Evolutionary conservation across 2,797 vertebrate genomes (phyloP).

Genomic region (Notolabrus celidotus): DNA sequence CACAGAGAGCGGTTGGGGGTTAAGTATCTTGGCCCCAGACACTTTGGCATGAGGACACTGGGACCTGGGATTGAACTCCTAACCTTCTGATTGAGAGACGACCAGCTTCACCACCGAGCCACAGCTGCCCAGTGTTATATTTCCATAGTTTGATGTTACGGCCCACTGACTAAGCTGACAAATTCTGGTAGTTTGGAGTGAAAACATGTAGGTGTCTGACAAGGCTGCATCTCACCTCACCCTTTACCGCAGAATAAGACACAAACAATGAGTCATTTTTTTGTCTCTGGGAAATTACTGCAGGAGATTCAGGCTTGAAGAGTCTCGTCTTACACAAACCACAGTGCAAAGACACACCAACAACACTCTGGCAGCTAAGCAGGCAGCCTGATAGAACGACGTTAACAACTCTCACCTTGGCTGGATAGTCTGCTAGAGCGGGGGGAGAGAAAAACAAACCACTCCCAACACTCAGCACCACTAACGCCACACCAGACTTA

Average conservation of each 20-base stretch:
- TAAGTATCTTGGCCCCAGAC: too few relatives aligned
- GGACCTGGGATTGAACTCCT: too few relatives aligned
- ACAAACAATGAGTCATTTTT: conserved; percentile 42
- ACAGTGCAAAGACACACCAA: conserved; percentile 56
- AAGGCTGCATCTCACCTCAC: not conserved
- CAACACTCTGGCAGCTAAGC: conserved; percentile 46
- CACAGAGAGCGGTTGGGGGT: too few relatives aligned
- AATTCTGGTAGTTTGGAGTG: not conserved
- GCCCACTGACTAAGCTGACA: not conserved
- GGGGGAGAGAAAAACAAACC: conserved; percentile 56
- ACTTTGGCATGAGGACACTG: too few relatives aligned
- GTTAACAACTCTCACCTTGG: conserved; percentile 66
- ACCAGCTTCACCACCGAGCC: too few relatives aligned
- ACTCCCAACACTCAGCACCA: conserved; percentile 48
- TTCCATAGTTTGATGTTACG: too few relatives aligned
- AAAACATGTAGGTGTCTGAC: not conserved
- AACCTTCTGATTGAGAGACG: too few relatives aligned
- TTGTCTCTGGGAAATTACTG: conserved; percentile 46
- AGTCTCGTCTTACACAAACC: conserved; percentile 55
- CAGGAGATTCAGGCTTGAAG: conserved; percentile 36
- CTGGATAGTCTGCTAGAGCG: conserved; percentile 41
- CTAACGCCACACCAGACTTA: conserved; percentile 42
- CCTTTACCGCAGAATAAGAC: conserved; percentile 2
- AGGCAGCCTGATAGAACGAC: conserved; percentile 45
- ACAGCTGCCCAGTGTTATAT: too few relatives aligned